Conservation (phyloP, 2,797 vertebrate genomes). For the Coccyzus lansbergi region DNA sequence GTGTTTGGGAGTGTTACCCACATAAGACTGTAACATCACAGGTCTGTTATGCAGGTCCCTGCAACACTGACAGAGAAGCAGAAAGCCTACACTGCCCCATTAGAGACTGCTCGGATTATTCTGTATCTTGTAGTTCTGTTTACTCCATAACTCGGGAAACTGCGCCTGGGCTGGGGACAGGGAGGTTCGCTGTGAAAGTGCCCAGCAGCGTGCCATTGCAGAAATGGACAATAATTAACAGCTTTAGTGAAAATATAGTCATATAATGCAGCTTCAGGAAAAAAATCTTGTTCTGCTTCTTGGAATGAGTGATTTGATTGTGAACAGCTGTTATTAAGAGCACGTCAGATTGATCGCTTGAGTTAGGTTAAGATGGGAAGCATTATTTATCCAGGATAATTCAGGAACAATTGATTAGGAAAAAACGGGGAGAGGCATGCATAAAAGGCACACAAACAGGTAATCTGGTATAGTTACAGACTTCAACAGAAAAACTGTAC, state of each 20-base stretch:
- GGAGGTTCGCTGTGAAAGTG: background rate
- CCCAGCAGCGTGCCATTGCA: background rate
- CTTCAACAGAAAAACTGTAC: background rate
- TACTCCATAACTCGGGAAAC: constrained; percentile 35
- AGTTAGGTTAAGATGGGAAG: background rate
- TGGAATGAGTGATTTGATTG: background rate
- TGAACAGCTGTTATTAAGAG: background rate
- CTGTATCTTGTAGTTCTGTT: background rate
- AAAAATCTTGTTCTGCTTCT: background rate
- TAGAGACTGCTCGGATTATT: background rate
- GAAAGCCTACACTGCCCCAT: background rate
- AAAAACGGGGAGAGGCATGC: background rate
- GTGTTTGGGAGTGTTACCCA: background rate
- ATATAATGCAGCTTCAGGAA: background rate
- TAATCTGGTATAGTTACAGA: background rate
- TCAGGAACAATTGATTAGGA: background rate
- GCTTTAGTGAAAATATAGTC: constrained; percentile 64
- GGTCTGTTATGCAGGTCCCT: background rate
- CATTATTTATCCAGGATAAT: background rate
- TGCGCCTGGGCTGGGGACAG: background rate
- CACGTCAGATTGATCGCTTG: background rate
- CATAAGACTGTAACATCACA: constrained; percentile 40
- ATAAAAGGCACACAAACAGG: background rate
- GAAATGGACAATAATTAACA: constrained; percentile 55
- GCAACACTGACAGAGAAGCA: background rate